Base-by-base conservation (phyloP, 2,113 vertebrate genomes). In the Charadrius vociferus region DNA sequence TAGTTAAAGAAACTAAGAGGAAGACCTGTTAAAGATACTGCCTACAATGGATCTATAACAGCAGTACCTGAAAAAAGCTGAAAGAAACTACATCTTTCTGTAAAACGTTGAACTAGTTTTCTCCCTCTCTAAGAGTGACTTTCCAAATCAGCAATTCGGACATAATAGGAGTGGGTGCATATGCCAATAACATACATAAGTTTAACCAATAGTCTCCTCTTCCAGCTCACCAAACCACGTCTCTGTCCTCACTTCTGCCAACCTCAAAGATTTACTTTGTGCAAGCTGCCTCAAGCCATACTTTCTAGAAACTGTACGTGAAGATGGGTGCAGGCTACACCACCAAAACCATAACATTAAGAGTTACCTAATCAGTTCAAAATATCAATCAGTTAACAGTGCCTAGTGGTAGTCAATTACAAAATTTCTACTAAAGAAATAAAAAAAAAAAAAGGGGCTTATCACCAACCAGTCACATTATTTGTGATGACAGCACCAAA, bases 291-390 rank as follows among this genome's bases (percentile, higher is more conserved):
- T 45, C 24, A 49, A 81, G 68, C 49, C 81, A 61, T 37, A 10
- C 39, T 59, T 39, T 70, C 63, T n/a, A 85, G 63, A 77, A 78
- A 63, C 32, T 2, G 7, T 10, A 59, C 9, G 26, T 8, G 61
- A 82, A 74, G 45, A 52, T 26, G 22, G 14, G 61, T 32, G 56
- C 12, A 85, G 30, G 30, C 62, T 56, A 88, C 41, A 53, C 52
- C 67, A 16, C 4, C 53, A 36, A 88, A 58, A 43, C 30, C 5
- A 0, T 45, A 52, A 75, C 37, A 59, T 0, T 22, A 58, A 63
- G 39, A 70, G 20, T 70, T 52, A 88, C 21, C 39, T 39, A 49
- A 68, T 23, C 43, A 70, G 12, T n/a, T 47, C 36, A 47, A 87
- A 71, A 45, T 13, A 83, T 18, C 45, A 22, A 30, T 14, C 27